These are phyloP conservation scores for Spheniscus humboldti DNA, from an alignment of 2,797 vertebrate genomes.

Conservation along the genomic window DNA sequence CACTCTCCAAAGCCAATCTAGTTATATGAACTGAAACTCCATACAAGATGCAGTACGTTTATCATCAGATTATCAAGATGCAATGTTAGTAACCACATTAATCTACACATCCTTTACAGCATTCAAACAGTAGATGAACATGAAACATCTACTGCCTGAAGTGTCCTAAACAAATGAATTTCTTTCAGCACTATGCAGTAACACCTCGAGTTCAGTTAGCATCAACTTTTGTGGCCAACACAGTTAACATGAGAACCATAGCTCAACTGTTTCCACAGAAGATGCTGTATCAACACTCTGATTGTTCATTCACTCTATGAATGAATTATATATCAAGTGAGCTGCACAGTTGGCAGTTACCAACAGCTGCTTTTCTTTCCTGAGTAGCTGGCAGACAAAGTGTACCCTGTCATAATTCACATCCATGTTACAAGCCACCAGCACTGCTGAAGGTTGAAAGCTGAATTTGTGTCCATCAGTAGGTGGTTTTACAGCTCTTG, in stretches of 20 bases:
- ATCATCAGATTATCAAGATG: background rate
- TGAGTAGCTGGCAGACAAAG: background rate
- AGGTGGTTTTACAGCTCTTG: background rate
- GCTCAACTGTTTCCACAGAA: background rate
- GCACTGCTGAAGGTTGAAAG: background rate
- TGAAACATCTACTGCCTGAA: background rate
- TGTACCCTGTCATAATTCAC: background rate
- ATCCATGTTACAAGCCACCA: background rate
- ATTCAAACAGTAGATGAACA: background rate
- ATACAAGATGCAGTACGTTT: background rate
- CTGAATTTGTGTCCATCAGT: background rate
- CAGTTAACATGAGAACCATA: accelerated
- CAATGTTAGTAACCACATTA: accelerated
- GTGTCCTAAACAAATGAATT: too few relatives aligned
- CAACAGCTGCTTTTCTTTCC: background rate
- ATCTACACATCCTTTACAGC: background rate
- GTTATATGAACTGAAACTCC: background rate
- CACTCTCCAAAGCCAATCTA: background rate
- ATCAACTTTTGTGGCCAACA: background rate
- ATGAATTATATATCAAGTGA: background rate
- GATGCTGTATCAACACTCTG: background rate
- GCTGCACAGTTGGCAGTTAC: background rate
- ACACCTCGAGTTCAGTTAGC: background rate
- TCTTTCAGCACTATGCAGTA: background rate
- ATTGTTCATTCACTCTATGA: background rate